These are phyloP conservation scores for Smutsia temminckii DNA, from an alignment of 2,797 vertebrate genomes.

Conservation along the genomic window DNA sequence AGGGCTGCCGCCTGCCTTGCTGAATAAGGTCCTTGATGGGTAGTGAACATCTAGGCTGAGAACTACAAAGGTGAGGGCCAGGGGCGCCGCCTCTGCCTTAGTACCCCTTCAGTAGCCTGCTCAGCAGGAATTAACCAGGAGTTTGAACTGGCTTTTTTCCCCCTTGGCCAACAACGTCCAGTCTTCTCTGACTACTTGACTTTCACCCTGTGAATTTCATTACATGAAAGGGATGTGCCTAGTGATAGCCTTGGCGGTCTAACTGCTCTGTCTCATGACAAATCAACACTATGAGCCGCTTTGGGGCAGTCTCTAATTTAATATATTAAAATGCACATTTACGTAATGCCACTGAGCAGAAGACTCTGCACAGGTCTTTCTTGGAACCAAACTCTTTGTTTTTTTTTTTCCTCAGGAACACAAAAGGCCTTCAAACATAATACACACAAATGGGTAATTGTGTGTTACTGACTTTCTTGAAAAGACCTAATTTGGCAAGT, in stretches of 20 bases:
- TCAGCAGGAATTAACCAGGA: slow-evolving; percentile 69
- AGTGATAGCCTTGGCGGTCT: background rate
- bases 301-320: slow-evolving; percentile 45
- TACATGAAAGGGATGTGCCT: slow-evolving; percentile 29
- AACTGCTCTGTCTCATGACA: background rate
- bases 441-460: background rate
- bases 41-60: background rate
- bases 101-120: slow-evolving; percentile 70
- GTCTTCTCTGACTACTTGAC: slow-evolving; percentile 24
- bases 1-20: background rate
- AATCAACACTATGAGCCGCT: background rate
- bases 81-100: slow-evolving; percentile 55
- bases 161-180: slow-evolving; percentile 43
- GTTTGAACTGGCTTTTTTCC: slow-evolving; percentile 63
- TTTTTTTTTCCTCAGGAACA: background rate
- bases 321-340: background rate
- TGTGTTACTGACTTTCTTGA: background rate
- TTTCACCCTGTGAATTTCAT: slow-evolving; percentile 54
- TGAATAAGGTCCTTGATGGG: slow-evolving; percentile 45
- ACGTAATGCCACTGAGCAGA: background rate
- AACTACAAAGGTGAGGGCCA: slow-evolving; percentile 42
- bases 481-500: background rate
- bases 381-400: background rate
- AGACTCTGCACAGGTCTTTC: background rate
- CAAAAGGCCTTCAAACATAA: background rate